Conservation (phyloP, 2,888 invertebrate genomes). For the Leucophenga maculata region DNA sequence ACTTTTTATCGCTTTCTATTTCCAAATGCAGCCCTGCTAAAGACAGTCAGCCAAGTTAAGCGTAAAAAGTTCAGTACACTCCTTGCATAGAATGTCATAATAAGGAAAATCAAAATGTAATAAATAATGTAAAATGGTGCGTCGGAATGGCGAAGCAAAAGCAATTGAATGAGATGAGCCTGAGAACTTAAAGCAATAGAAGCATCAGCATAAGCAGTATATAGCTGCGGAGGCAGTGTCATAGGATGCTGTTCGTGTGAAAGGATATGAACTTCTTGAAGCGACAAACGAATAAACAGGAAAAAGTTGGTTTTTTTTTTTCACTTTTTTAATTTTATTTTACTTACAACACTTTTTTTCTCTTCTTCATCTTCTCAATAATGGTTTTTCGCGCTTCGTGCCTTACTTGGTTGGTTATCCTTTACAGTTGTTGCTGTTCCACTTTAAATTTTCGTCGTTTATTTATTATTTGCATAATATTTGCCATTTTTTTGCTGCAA, state of each 20-base stretch:
- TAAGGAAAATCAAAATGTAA: slow-evolving; percentile 54
- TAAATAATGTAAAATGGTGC: slow-evolving; percentile 59
- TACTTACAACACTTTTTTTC: neutral
- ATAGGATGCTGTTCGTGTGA: slow-evolving; percentile 6
- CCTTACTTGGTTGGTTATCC: neutral
- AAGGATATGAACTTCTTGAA: neutral
- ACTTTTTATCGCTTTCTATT: too few species aligned
- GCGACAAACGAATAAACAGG: neutral
- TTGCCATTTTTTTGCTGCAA: too few species aligned
- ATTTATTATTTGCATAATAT: too few species aligned
- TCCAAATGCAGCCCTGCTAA: too few species aligned
- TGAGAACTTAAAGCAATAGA: slow-evolving; percentile 38
- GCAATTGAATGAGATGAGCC: too few species aligned
- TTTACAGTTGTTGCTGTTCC: neutral
- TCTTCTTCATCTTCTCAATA: neutral
- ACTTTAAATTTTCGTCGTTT: too few species aligned
- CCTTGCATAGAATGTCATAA: neutral
- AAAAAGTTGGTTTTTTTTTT: neutral
- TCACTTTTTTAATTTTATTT: neutral
- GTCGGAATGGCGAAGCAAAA: slow-evolving; percentile 20
- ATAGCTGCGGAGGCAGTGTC: slow-evolving; percentile 29
- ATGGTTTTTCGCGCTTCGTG: too few species aligned
- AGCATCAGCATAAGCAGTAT: slow-evolving; percentile 50
- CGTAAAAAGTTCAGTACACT: too few species aligned
- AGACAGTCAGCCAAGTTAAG: too few species aligned